Base-by-base conservation (phyloP, 2,888 invertebrate species). In the Heterodera filipjevi region DNA sequence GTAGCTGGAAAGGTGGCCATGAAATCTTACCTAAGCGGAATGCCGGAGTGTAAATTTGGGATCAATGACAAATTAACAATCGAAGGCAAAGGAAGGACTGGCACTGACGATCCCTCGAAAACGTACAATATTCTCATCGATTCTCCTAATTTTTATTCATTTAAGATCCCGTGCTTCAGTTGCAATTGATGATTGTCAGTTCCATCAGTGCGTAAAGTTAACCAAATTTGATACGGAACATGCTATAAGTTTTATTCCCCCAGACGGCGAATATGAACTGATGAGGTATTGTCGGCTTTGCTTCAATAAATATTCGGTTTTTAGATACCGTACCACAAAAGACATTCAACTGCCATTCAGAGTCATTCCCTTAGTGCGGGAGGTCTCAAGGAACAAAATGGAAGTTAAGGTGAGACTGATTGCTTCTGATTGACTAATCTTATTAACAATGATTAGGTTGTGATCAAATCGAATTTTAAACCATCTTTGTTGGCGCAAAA, bases 141-240 rank as follows among this genome's bases (percentile, higher is more conserved):
- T 68, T 16, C 2, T 27, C 19, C n/a, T 33, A 35, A 32, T 30
- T 73, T 35, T 32, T 30, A 3, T 19, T 72, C 39, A 76, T 81
- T 86, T 35, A 81, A 88, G 88, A 72, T 83, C 95, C 76, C 97
- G 97, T 91, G 96, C 96, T 0, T 95, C 97, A 64, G 98, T 99
- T n/a, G 99, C 98, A 33, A 99, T 99, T 86, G 99, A 99, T 90
- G 99, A 99, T 91, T 99, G 99, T 89, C 99, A 99, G 92, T 99
- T 99, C 91, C 99, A 99, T 91, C 99, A 99, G 91, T 99, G 99
- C 90, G 99, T 99, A 74, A 99, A 99, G 90, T 92, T 99, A 79
- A 96, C 96, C 90, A 99, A 99, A 92, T 99, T 99, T 90, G 99
- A 99, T 92, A 98, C 98, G 0, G 99, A 99, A 90, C 99, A 99